Evolutionary conservation across 2,113 vertebrate genomes (phyloP).

Genomic region (Diphyllodes magnificus): DNA sequence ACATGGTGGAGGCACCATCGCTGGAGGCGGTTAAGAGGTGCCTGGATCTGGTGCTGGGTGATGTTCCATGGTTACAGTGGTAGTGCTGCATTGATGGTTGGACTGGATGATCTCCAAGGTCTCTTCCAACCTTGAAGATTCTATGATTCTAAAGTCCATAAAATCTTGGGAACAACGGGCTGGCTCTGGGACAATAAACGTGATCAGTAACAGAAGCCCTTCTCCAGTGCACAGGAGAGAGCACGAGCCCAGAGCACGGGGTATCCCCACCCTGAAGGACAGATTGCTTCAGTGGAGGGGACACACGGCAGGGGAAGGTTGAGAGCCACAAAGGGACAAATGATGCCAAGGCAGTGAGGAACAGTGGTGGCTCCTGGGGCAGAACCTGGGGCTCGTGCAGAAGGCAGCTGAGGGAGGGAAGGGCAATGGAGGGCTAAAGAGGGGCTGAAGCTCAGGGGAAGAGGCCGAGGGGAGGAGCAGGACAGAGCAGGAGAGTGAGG

Average conservation of each 20-base stretch:
- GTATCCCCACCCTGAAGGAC: background rate
- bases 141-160: background rate
- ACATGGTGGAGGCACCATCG: background rate
- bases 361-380: background rate
- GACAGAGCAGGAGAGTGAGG: background rate
- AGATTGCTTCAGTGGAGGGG: background rate
- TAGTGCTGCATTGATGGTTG: background rate
- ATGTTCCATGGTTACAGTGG: background rate
- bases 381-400: background rate
- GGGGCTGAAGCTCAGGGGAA: background rate
- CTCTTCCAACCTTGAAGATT: background rate
- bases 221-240: background rate
- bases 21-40: rapidly evolving
- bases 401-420: background rate
- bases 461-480: rapidly evolving
- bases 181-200: background rate
- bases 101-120: background rate
- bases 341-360: background rate
- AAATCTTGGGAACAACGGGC: background rate
- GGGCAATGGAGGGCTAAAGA: background rate
- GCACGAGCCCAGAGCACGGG: background rate
- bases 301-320: rapidly evolving
- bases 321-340: background rate
- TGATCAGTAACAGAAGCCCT: background rate
- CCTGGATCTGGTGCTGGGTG: background rate